Conservation (phyloP, 2,888 invertebrate genomes). For the Netelia fuscicornis region DNA sequence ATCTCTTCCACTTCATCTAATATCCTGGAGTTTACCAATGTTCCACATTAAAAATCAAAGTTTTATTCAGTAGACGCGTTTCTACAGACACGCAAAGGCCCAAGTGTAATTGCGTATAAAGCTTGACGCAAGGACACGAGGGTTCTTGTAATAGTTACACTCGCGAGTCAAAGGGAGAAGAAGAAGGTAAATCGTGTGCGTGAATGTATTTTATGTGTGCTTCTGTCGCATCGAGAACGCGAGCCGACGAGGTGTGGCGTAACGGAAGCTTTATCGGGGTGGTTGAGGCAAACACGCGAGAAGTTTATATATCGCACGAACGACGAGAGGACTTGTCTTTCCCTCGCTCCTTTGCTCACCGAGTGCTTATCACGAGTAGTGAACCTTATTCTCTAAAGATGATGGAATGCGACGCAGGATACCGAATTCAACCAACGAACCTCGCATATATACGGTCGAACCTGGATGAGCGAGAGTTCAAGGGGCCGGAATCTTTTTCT, state of each 20-base stretch:
- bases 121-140: background rate
- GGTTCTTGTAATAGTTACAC: background rate
- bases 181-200: background rate
- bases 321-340: slow-evolving; percentile 50
- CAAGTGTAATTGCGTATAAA: background rate
- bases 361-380: slow-evolving; percentile 76
- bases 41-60: slow-evolving; percentile 28
- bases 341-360: slow-evolving; percentile 53
- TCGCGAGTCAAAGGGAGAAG: slow-evolving; percentile 13
- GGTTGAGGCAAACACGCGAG: slow-evolving; percentile 70
- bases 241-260: slow-evolving; percentile 66
- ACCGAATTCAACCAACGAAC: slow-evolving; percentile 50
- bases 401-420: slow-evolving; percentile 60
- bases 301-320: slow-evolving; percentile 47
- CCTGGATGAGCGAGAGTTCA: no score
- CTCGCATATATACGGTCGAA: slow-evolving; percentile 6
- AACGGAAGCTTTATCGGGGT: slow-evolving; percentile 72
- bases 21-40: background rate
- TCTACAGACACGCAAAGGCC: background rate
- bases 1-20: no score
- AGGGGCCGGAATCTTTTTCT: no score
- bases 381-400: slow-evolving; percentile 74
- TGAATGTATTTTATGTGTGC: slow-evolving; percentile 1
- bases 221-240: slow-evolving; percentile 39
- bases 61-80: background rate